These are phyloP conservation scores for Tylochromis polylepis DNA, from an alignment of 2,113 vertebrate genomes.

Conservation along the genomic window DNA sequence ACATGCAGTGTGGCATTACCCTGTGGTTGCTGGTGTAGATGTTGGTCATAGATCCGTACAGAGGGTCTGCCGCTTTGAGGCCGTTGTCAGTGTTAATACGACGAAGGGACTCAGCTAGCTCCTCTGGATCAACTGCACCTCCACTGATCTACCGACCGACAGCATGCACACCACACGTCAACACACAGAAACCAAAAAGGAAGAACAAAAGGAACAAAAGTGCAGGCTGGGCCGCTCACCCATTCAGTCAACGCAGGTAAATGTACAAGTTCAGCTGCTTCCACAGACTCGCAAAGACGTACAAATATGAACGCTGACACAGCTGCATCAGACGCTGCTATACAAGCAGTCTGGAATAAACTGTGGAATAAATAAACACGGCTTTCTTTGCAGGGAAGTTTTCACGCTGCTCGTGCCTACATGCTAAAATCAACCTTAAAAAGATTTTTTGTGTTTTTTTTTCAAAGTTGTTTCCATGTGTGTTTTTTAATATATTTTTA, in stretches of 20 bases:
- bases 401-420: background rate
- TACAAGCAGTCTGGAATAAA: accelerated
- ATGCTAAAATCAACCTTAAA: accelerated
- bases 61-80: constrained; percentile 71
- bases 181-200: constrained; percentile 12
- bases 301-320: background rate
- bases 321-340: background rate
- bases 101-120: constrained; percentile 74
- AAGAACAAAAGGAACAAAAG: background rate
- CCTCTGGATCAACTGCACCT: constrained; percentile 76
- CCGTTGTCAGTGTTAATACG: constrained; percentile 67
- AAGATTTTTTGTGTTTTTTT: background rate
- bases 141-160: constrained; percentile 74
- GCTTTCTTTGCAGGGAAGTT: background rate
- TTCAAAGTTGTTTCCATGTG: background rate
- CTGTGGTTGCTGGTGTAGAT: constrained; percentile 72
- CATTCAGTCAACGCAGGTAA: constrained; percentile 13
- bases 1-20: constrained; percentile 64
- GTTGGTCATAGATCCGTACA: constrained; percentile 77
- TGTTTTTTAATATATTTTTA: background rate
- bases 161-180: constrained; percentile 58
- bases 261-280: background rate
- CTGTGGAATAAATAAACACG: too few species aligned
- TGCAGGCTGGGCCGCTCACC: background rate
- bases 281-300: background rate